Percentiles rank a stretch among this genome's conserved stretches.
Conservation (phyloP, 2,113 vertebrate species). For the Oreochromis spilurus region DNA sequence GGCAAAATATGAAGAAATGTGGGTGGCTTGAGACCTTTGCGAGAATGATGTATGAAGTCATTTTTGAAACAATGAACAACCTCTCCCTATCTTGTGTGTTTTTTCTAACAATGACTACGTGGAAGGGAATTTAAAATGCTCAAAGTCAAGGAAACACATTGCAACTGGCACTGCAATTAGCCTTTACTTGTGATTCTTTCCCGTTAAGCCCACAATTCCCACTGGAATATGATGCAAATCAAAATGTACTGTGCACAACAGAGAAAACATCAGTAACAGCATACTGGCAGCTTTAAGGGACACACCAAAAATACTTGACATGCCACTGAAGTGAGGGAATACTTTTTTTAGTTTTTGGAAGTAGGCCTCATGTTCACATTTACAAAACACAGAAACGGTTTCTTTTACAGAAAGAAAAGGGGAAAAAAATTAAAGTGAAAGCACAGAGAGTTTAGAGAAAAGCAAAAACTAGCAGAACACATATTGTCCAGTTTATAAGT, state of each 20-base stretch:
- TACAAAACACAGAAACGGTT: background rate
- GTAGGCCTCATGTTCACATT: background rate
- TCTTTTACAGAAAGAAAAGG: background rate
- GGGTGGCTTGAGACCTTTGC: background rate
- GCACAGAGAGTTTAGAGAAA: background rate
- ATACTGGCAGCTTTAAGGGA: background rate
- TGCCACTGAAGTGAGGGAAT: background rate
- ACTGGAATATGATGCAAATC: background rate
- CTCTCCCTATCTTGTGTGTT: background rate
- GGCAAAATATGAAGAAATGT: background rate
- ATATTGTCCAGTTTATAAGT: background rate
- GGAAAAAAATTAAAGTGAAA: rapidly evolving
- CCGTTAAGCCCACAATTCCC: background rate
- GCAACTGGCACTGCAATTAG: background rate
- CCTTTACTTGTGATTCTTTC: background rate
- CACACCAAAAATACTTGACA: background rate
- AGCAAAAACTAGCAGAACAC: background rate
- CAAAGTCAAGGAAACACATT: background rate
- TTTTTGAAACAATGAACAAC: background rate
- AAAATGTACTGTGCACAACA: background rate
- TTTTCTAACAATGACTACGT: background rate
- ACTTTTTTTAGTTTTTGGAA: background rate
- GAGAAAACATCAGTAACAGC: background rate
- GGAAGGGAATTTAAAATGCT: background rate
- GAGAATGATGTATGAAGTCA: background rate